Conservation (phyloP, 2,113 vertebrate genomes). For the Scatophagus argus region DNA sequence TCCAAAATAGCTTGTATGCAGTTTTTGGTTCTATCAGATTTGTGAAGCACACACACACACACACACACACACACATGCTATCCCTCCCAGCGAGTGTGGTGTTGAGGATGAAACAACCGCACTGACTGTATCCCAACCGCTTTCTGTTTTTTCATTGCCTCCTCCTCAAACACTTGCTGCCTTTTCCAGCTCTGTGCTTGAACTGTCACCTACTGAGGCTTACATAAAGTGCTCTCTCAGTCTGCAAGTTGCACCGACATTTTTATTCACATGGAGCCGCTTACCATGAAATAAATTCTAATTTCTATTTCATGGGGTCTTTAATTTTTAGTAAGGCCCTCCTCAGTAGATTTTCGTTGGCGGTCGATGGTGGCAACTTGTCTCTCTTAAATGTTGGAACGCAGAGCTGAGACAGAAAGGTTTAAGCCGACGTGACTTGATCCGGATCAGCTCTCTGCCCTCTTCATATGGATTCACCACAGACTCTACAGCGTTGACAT, state of each 20-base stretch:
- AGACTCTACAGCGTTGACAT: constrained; percentile 4
- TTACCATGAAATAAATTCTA: constrained; percentile 46
- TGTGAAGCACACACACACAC: constrained; percentile 1
- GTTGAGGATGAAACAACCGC: constrained; percentile 16
- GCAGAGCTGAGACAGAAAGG: constrained; percentile 22
- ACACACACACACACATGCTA: not conserved
- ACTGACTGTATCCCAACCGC: constrained; percentile 3
- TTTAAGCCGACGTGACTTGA: no score
- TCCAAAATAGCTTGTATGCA: constrained; percentile 3
- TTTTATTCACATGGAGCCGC: constrained; percentile 27
- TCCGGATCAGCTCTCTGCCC: no score
- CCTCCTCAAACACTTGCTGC: constrained; percentile 56
- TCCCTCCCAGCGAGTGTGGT: not conserved
- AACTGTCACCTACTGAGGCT: constrained; percentile 54
- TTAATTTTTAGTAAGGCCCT: constrained; percentile 14
- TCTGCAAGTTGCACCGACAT: constrained; percentile 26
- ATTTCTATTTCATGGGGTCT: constrained; percentile 43
- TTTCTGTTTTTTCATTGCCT: constrained; percentile 37
- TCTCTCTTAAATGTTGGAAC: constrained; percentile 27
- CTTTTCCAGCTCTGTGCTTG: constrained; percentile 43
- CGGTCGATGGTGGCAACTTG: constrained; percentile 10
- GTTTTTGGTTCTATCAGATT: not conserved
- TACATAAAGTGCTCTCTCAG: constrained; percentile 46
- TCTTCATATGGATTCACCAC: constrained; percentile 2
- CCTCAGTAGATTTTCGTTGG: constrained; percentile 25